Base-by-base conservation (phyloP, 2,888 invertebrate species). In the Hyposoter dolosus region DNA sequence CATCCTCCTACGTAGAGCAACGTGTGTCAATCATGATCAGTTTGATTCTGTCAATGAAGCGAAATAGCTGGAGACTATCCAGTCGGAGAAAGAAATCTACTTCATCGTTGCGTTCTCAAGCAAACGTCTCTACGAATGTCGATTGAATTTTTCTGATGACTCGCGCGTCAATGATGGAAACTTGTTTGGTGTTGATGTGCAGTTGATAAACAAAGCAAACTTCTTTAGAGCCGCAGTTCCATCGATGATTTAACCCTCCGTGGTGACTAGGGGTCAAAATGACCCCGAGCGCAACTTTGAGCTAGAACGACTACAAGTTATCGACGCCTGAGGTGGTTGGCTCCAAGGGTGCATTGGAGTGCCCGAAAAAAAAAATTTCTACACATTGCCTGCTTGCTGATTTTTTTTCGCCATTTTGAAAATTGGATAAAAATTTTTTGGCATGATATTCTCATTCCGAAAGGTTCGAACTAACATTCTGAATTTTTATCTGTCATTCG, bases 11-110 rank as follows among this genome's bases (percentile, higher is more conserved):
- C 28, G 3, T 40, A 40, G 15, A 28, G 15, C 28, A 12, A 23
- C 19, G 35, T 6, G 35, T 56, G 72, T 53, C 53, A 56, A 74
- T 74, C 72, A 56, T 19, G 23, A 56, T 35, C 53, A 56, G 23
- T 40, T 56, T 56, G 35, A 56, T 40, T 40, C 15, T 53, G 56
- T 56, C 56, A 56, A 40, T 53, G 23, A 23, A 32, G 15, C n/a
- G 5, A 12, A 43, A 19, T 40, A 19, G 43, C 15, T 15, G 4
- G 12, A 5, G 23, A 60, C 60, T 4, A 28, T 60, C 12, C 60
- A 12, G 28, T 60, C 12, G 28, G 28, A 28, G 53, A 60, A 60
- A 60, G 15, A 15, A 28, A 60, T 60, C 4, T 60, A 28, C 60
- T 60, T 60, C 3, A 15, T 28, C 15, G 35, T 35, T 4, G 35